Conservation (phyloP, 2,113 vertebrate species). For the Muntiacus reevesi region DNA sequence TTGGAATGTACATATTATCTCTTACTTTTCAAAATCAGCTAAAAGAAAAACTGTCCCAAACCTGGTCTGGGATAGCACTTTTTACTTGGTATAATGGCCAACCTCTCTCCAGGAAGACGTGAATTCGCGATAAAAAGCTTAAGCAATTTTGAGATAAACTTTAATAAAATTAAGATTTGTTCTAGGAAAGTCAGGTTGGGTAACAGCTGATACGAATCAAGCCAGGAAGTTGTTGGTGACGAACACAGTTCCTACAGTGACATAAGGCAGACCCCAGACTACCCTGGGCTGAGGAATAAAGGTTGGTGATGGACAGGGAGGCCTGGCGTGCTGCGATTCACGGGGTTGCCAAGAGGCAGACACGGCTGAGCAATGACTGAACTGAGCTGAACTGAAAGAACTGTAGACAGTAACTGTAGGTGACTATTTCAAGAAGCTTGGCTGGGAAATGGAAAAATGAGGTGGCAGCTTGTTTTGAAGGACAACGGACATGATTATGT, state of each 20-base stretch:
- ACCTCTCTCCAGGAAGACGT: constrained; percentile 13
- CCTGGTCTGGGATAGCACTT: background rate
- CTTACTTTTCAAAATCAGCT: constrained; percentile 48
- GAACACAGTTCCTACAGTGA: background rate
- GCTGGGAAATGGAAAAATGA: background rate
- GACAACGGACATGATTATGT: background rate
- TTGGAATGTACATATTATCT: background rate
- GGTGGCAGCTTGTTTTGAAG: background rate
- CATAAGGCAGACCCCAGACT: background rate
- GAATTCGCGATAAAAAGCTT: background rate
- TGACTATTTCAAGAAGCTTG: background rate
- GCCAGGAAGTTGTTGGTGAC: constrained; percentile 5
- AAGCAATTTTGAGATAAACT: constrained; percentile 11
- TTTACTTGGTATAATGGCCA: background rate
- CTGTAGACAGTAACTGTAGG: background rate
- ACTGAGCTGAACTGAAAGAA: background rate
- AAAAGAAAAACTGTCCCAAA: constrained; percentile 19
- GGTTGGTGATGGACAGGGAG: too few relatives aligned
- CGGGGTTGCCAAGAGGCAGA: too few relatives aligned
- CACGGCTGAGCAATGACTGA: too few relatives aligned
- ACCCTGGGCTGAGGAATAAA: background rate
- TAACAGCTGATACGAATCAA: constrained; percentile 5
- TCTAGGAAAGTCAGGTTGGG: constrained; percentile 24
- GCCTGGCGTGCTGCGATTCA: too few relatives aligned
- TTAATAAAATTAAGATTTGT: constrained; percentile 15